Conservation (phyloP, 2,888 invertebrate species). For the Trissolcus japonicus region DNA sequence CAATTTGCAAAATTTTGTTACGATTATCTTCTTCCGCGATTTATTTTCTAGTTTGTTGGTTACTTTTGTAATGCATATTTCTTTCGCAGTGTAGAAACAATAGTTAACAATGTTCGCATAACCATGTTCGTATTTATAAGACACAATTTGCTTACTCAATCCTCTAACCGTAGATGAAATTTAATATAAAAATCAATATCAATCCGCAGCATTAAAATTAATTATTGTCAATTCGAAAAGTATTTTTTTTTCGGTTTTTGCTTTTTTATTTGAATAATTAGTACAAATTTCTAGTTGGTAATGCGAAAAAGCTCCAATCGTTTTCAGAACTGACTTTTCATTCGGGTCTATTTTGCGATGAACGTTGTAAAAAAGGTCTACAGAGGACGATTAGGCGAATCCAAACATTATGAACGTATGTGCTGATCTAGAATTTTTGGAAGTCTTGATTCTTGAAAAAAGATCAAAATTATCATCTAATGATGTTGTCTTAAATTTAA, state of each 20-base stretch:
- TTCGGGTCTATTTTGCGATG: too few species aligned
- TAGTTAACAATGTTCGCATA: constrained; percentile 55
- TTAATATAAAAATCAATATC: constrained; percentile 53
- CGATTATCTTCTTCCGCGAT: constrained; percentile 17
- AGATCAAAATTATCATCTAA: too few species aligned
- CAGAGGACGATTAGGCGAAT: too few species aligned
- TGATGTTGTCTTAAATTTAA: too few species aligned
- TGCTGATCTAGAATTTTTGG: too few species aligned
- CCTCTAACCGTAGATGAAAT: constrained; percentile 54
- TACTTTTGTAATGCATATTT: constrained; percentile 32
- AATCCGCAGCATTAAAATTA: constrained; percentile 56
- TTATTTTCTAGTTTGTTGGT: constrained; percentile 18
- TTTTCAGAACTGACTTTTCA: not conserved
- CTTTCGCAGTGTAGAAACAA: constrained; percentile 48
- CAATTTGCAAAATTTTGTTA: constrained; percentile 35
- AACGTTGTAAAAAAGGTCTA: too few species aligned
- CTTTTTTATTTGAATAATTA: constrained; percentile 6
- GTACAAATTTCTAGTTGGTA: constrained; percentile 14
- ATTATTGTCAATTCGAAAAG: constrained; percentile 57
- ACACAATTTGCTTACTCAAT: constrained; percentile 53
- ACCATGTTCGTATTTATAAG: constrained; percentile 42
- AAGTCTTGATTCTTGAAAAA: too few species aligned
- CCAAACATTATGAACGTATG: too few species aligned
- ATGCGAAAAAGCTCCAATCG: constrained; percentile 16
- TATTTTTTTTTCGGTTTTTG: constrained; percentile 27